A percentile compares a stretch with the other conserved stretches of the same genome.
Evolutionary conservation across 2,797 vertebrate species (phyloP).

Genomic region (Pseudomugil gertrudae): DNA sequence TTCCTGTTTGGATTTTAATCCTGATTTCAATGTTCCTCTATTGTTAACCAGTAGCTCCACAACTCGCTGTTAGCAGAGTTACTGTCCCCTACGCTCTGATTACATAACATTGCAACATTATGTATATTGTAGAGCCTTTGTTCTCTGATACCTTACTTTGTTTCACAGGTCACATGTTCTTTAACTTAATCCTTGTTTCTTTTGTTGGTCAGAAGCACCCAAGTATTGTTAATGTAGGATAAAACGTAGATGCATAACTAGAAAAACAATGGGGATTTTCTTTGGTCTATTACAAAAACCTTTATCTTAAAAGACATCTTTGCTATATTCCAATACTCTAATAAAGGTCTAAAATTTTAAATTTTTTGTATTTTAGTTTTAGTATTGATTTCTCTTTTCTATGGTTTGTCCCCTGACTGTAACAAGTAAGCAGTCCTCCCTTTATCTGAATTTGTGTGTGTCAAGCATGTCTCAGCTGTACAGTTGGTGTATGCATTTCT

Average conservation of each 20-base stretch:
- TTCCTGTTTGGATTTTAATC: conserved; percentile 8
- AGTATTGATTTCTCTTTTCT: neutral
- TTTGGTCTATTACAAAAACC: neutral
- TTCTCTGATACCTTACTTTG: conserved; percentile 18
- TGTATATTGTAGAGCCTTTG: conserved; percentile 8
- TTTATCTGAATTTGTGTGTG: conserved; percentile 10
- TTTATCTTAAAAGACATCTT: too few species aligned
- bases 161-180: conserved; percentile 54
- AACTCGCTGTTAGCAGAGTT: conserved; percentile 9
- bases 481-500: conserved; percentile 11
- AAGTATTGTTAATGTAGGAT: conserved; percentile 13
- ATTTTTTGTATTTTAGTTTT: neutral
- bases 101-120: conserved; percentile 6
- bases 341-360: too few species aligned
- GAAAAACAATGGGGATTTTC: neutral
- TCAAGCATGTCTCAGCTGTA: conserved; percentile 15
- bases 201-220: conserved; percentile 36
- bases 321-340: neutral
- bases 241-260: neutral
- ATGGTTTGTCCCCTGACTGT: neutral
- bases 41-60: neutral
- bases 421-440: conserved; percentile 16
- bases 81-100: conserved; percentile 23
- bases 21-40: conserved; percentile 7
- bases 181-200: conserved; percentile 61